Evolutionary conservation across 1,140 invertebrate genomes (phyloP).

Genomic region (Triops cancriformis): DNA sequence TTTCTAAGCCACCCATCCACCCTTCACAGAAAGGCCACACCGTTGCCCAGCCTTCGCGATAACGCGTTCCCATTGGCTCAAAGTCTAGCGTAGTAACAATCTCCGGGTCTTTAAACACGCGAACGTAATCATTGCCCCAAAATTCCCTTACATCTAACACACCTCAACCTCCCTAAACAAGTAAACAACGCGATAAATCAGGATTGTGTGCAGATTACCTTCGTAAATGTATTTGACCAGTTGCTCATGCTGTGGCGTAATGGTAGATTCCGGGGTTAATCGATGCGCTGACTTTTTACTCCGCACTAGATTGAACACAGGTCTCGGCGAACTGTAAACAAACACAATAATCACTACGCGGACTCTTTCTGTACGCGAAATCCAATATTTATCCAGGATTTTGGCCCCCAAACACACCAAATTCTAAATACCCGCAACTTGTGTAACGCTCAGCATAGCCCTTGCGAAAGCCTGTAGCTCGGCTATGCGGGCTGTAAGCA

Average conservation of each 20-base stretch:
- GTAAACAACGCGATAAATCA: too few species aligned
- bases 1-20: neutral
- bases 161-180: too few species aligned
- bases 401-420: too few species aligned
- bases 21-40: neutral
- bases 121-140: too few species aligned
- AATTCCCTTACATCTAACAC: too few species aligned
- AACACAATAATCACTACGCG: neutral
- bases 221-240: slow-evolving; percentile 63
- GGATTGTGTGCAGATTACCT: slow-evolving; percentile 44
- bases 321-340: slow-evolving; percentile 53
- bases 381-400: too few species aligned
- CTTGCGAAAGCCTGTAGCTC: too few species aligned
- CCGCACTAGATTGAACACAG: slow-evolving; percentile 57
- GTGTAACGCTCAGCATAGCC: too few species aligned
- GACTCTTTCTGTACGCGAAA: too few species aligned
- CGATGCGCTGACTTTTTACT: slow-evolving; percentile 49
- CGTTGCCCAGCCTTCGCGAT: neutral
- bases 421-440: too few species aligned
- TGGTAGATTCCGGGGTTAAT: slow-evolving; percentile 50
- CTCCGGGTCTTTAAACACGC: too few species aligned
- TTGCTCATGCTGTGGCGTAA: slow-evolving; percentile 62
- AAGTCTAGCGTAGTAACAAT: neutral
- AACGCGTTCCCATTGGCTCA: neutral
- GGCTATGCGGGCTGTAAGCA: too few species aligned